Base-by-base conservation (phyloP, 2,797 vertebrate genomes). In the Galaxias olidus region DNA sequence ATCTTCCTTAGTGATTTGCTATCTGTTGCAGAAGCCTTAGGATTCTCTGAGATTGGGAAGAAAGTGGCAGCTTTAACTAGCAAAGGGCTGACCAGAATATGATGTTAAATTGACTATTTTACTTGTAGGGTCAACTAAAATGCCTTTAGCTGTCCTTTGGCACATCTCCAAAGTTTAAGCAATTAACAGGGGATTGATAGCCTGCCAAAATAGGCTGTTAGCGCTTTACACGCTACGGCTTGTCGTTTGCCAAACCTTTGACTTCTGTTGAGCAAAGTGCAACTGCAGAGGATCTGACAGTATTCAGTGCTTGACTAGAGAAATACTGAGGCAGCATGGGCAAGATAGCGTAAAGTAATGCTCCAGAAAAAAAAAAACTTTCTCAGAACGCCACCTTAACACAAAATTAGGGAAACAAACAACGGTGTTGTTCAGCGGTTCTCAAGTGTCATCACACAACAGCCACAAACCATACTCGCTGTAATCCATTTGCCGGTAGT, bases 141-240 rank as follows among this genome's bases (percentile, higher is more conserved):
- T 55, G 18, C 14, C 12, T 8, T 1, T 14, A 7, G 19, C 44
- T n/a, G 19, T 56, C 12, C 52, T 20, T 11, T 68, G 61, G 61
- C 59, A 56, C 30, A 12, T 55, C 57, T 67, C 59, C 49, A 50
- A 40, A 12, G 45, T 53, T 66, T 48, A 50, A 70, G 68, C 63
- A 50, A 66, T 69, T 53, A 52, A 63, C 15, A 50, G n/a, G 17
- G 20, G 53, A 18, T 10, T 56, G 63, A 68, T 14, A 5, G 40
- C 7, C 46, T 15, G 48, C 56, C 64, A 62, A 44, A n/a, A 18
- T 64, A 11, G 8, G 45, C 7, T 65, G 48, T 41, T 13, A 65
- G 59, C 9, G 13, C 40, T 14, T 43, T 12, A 53, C 5, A 59
- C 11, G 63, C 58, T 41, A 7, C 19, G 12, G 42, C 17, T 4